These are phyloP conservation scores for Catostylus mosaicus DNA, from an alignment of 30 jellyfish, hydroid and myxozoan genomes.

Conservation along the genomic window DNA sequence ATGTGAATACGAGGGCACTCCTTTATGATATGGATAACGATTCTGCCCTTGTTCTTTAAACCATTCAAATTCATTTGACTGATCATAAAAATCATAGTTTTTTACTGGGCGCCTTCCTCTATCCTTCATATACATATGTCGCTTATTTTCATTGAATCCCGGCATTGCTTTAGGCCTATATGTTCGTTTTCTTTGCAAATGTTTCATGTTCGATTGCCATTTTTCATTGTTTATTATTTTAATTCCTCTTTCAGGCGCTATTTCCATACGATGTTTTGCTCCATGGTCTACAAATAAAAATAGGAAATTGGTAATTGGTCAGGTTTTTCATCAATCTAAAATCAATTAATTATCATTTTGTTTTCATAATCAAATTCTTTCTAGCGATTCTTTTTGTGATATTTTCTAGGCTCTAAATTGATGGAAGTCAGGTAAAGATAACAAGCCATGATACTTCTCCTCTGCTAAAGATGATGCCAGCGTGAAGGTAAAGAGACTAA, in stretches of 20 bases:
- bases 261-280: background rate
- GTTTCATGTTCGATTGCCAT: background rate
- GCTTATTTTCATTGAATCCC: background rate
- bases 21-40: constrained; percentile 25
- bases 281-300: background rate
- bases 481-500: too few species aligned
- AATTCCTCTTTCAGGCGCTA: background rate
- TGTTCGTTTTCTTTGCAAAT: background rate
- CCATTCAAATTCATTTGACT: constrained; percentile 42
- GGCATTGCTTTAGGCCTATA: background rate
- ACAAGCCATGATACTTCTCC: too few species aligned
- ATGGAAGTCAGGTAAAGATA: too few species aligned
- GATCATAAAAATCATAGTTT: constrained; percentile 57
- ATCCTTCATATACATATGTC: background rate
- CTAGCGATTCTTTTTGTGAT: too few species aligned
- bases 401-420: too few species aligned
- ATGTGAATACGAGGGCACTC: constrained; percentile 14
- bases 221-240: background rate
- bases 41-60: constrained; percentile 34
- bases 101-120: constrained; percentile 12
- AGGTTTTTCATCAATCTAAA: too few species aligned
- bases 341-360: too few species aligned
- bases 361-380: too few species aligned
- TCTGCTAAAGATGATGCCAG: too few species aligned
- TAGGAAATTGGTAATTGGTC: too few species aligned